Base-by-base conservation (phyloP, 92 coral and sea anemone genomes). In the Porites divaricata region DNA sequence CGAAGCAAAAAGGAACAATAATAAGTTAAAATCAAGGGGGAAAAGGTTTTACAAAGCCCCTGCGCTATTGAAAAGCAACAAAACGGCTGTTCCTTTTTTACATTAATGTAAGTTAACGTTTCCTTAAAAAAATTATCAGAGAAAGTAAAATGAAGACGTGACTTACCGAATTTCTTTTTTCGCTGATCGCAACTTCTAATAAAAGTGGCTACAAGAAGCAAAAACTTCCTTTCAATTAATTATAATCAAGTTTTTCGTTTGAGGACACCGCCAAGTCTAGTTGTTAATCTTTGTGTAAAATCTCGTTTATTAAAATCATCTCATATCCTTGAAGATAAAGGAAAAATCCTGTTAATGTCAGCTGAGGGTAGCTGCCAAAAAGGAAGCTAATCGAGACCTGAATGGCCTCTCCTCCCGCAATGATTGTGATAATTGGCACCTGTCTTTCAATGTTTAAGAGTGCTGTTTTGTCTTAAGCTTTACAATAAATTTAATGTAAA, bases 371-470 rank as follows among this genome's bases (percentile, higher is more conserved):
- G 35, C 51, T 20, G n/a, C 16, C 26, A 8, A 26, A 21, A 19
- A 58, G 17, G 58, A 75, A 75, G 67, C 80, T 75, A 57, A 75
- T 75, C 80, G n/a, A 57, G 24, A 16, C 9, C n/a, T 54, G 25
- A n/a, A 74, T 56, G 6, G 26, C 35, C 21, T 28, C 23, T 24
- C 5, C 79, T 11, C 66, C 65, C 15, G 51, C 6, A 45, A 21
- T 14, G 51, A 15, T 8, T 17, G 70, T 19, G 70, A 45, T 45
- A 63, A 62, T 20, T 63, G 81, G 20, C 81, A 63, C 6, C 70
- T 20, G 81, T 63, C 81, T 48, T 57, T 62, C 41, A 63, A 48
- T 6, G 7, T 26, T 9, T 11, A 20, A 41, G 22, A 35, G 26
- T 53, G 35, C n/a, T 76, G 45, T n/a, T 2, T 48, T 61, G 41